Evolutionary conservation across 1,140 invertebrate genomes (phyloP).

Genomic region (Laupala kohalensis): DNA sequence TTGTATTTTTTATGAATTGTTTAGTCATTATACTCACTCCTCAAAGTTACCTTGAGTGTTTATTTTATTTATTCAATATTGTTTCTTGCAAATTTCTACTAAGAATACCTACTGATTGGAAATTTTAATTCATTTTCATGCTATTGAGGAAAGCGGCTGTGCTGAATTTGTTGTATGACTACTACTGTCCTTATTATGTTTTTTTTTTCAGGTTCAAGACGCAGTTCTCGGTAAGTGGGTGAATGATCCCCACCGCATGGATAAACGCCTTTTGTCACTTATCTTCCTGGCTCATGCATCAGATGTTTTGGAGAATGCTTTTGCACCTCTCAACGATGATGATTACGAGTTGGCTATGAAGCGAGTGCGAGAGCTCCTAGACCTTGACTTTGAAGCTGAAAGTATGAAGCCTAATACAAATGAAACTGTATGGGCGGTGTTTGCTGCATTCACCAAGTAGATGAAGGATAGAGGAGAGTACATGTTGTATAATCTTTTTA

Average conservation of each 20-base stretch:
- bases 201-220: slow-evolving; percentile 73
- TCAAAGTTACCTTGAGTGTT: too few relatives aligned
- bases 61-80: too few relatives aligned
- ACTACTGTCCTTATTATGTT: background rate
- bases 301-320: slow-evolving; percentile 99
- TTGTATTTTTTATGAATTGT: too few relatives aligned
- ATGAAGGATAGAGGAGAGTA: background rate
- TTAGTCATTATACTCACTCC: too few relatives aligned
- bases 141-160: too few relatives aligned
- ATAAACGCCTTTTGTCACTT: slow-evolving; percentile 81
- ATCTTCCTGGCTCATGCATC: slow-evolving; percentile 94
- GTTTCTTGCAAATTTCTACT: too few relatives aligned
- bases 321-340: slow-evolving; percentile 93
- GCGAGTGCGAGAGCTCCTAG: slow-evolving; percentile 84
- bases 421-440: slow-evolving; percentile 96
- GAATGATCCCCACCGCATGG: slow-evolving; percentile 95
- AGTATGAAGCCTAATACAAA: slow-evolving; percentile 72
- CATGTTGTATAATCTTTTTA: background rate
- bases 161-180: background rate
- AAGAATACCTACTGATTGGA: too few relatives aligned
- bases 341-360: slow-evolving; percentile 98
- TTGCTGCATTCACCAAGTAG: slow-evolving; percentile 96
- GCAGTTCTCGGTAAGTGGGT: slow-evolving; percentile 91
- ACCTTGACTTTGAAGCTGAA: slow-evolving; percentile 93
- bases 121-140: too few relatives aligned